Percentiles rank a stretch among this genome's conserved stretches.
These are phyloP conservation scores for Archocentrus centrarchus DNA, from an alignment of 2,113 vertebrate genomes.

Conservation along the genomic window DNA sequence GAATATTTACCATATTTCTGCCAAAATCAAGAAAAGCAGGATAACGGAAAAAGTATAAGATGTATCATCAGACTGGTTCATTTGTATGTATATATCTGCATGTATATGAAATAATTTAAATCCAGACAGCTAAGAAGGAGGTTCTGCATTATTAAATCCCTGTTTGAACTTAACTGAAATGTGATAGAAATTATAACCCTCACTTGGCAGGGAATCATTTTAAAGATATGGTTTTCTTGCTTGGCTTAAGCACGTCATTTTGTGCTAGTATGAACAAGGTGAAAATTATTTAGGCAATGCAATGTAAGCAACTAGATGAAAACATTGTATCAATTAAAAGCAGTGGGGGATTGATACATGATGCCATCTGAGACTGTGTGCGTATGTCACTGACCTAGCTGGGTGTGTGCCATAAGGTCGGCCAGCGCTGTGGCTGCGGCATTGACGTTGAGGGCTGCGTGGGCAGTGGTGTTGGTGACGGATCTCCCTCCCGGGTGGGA, in stretches of 20 bases:
- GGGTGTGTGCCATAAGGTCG: conserved; percentile 91
- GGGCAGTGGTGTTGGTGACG: conserved; percentile 80
- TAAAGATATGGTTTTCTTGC: not conserved
- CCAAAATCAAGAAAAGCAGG: conserved; percentile 13
- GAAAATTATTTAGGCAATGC: not conserved
- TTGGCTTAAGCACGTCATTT: not conserved
- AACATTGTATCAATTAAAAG: not conserved
- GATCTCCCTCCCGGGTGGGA: conserved; percentile 94
- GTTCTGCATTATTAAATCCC: not conserved
- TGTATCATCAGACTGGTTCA: not conserved
- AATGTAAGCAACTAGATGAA: not conserved
- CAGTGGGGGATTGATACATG: not conserved
- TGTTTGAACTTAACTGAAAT: not conserved
- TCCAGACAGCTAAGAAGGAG: not conserved
- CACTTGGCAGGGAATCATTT: not conserved
- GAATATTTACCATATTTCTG: not conserved
- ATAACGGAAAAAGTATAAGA: not conserved
- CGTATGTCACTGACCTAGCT: conserved; percentile 88
- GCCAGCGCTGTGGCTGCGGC: conserved; percentile 86
- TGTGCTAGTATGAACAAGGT: not conserved
- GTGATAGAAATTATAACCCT: not conserved
- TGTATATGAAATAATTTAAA: not conserved
- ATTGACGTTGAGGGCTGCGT: conserved; percentile 83
- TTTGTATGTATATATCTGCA: not conserved
- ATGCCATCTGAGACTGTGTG: conserved; percentile 7